Evolutionary conservation across 2,113 vertebrate genomes (phyloP), one percentile per base, ranked within the genome.

Genomic region (Elaphurus davidianus): DNA sequence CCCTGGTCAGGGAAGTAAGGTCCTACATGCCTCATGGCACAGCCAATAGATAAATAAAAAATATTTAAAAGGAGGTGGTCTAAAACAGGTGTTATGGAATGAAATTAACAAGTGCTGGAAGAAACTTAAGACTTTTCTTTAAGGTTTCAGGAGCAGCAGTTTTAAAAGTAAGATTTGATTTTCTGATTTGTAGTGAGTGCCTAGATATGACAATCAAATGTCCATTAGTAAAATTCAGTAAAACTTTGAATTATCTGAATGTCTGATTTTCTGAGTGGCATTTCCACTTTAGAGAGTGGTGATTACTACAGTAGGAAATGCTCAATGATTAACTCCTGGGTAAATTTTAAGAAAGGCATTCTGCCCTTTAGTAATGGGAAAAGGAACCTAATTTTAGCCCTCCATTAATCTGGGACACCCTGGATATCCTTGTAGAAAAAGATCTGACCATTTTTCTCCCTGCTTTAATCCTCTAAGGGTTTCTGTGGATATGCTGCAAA

Each of bases 181-280:
- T 64, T 87, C 40, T 89, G 74, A 90, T 64, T 92, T 94, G 64
- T 91, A 64, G 3, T 59, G 83, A 91, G 23, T 52, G 60, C 11
- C 19, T 90, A 47, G 13, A 30, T 76, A 54, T 67, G 85, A 88
- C 83, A 59, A 81, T 95, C 64, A 92, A 95, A 96, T 98, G 76
- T 7, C 52, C 5, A 11, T 40, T 19, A 87, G 33, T 81, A 14
- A 93, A 86, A 52, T 19, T 84, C 62, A 97, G 85, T 96, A 97
- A 92, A 94, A 87, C 50, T 83, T 87, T 52, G 55, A 92, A 55
- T 96, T 2, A 23, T 88, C n/a, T 85, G 19, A 89, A 43, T 67
- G 25, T 87, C 43, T 86, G 43, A 87, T 78, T 95, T 83, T 92
- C 47, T 87, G 43, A 76, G 16, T 96, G 83, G 79, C 30, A 91